These are phyloP conservation scores for Drosophila algonquin DNA, from an alignment of 2,888 invertebrate species.

Conservation along the genomic window DNA sequence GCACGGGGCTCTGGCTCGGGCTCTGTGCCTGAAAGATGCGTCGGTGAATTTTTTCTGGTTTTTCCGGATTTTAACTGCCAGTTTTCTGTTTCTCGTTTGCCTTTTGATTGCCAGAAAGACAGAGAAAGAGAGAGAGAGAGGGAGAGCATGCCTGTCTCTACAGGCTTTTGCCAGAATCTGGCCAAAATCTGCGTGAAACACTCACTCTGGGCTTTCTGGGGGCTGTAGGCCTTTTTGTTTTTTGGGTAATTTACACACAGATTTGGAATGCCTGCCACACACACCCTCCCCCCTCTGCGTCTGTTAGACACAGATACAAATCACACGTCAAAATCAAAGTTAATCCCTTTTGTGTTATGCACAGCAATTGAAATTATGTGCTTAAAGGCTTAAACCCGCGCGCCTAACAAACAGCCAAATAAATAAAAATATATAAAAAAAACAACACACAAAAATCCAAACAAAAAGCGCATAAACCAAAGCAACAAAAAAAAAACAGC, in stretches of 20 bases:
- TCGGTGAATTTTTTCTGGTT: constrained; percentile 21
- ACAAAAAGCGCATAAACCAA: constrained; percentile 31
- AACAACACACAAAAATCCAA: constrained; percentile 3
- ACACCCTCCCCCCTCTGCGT: too few relatives aligned
- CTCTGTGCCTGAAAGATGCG: constrained; percentile 7
- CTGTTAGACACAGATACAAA: constrained; percentile 41
- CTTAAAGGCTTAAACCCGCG: constrained; percentile 68
- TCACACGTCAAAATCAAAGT: constrained; percentile 79
- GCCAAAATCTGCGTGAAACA: constrained; percentile 34
- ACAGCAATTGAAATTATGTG: constrained; percentile 78
- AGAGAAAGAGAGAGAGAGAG: not conserved
- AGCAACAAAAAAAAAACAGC: constrained; percentile 6
- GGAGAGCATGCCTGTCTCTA: too few relatives aligned
- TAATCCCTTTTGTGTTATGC: constrained; percentile 78
- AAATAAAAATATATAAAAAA: constrained; percentile 19
- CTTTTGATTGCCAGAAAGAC: constrained; percentile 7
- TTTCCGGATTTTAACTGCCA: constrained; percentile 17
- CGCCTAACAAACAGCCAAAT: constrained; percentile 64
- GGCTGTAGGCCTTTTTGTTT: too few relatives aligned
- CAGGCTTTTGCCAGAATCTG: not conserved
- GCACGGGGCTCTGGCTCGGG: too few relatives aligned
- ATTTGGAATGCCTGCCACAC: constrained; percentile 6
- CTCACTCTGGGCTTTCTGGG: constrained; percentile 20
- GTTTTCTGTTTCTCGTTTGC: constrained; percentile 1
- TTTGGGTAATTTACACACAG: constrained; percentile 23